Evolutionary conservation across 2,888 invertebrate genomes (phyloP), one percentile per base, ranked within the genome.

Genomic region (Parnassius smintheus): DNA sequence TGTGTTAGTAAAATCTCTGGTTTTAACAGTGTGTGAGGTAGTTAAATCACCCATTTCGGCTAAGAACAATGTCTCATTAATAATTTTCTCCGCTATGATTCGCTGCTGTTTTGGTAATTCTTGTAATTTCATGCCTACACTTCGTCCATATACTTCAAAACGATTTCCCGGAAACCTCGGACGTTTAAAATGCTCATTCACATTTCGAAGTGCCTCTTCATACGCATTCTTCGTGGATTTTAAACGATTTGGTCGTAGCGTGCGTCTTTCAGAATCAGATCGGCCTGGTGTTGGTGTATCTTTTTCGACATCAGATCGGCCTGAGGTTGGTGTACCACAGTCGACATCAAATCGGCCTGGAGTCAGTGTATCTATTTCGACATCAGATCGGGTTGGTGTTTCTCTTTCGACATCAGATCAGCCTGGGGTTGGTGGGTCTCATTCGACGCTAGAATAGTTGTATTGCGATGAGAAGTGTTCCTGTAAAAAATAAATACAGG

Each of bases 71-170:
- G 50, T 50, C n/a, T 50, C 50, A 13, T 13, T 50, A n/a, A 50
- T 50, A n/a, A 13, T 50, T 50, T 50, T 50, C 11, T 50, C 9
- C 11, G 50, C 50, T 9, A 50, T 50, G 50, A 9, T 50, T 50
- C 50, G 11, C 50, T 50, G 9, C n/a, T 50, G 9, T 50, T 50
- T 50, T 18, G 18, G 18, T 18, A 18, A 18, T 18, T 18, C 18
- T 18, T 18, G 18, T 18, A 18, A 18, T 18, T 50, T 50, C 50
- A 50, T 50, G n/a, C 50, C 50, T n/a, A 50, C 50, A 50, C n/a
- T 50, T 50, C n/a, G 11, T 50, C 50, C 50, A 13, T n/a, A 50
- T n/a, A 13, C 50, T 13, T 50, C 50, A 50, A n/a, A n/a, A 50
- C 50, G 50, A 50, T 50, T 50, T 9, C 11, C 50, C n/a, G 25